These are phyloP conservation scores for Sinocyclocheilus anshuiensis DNA, from an alignment of 2,113 vertebrate species.

Conservation along the genomic window DNA sequence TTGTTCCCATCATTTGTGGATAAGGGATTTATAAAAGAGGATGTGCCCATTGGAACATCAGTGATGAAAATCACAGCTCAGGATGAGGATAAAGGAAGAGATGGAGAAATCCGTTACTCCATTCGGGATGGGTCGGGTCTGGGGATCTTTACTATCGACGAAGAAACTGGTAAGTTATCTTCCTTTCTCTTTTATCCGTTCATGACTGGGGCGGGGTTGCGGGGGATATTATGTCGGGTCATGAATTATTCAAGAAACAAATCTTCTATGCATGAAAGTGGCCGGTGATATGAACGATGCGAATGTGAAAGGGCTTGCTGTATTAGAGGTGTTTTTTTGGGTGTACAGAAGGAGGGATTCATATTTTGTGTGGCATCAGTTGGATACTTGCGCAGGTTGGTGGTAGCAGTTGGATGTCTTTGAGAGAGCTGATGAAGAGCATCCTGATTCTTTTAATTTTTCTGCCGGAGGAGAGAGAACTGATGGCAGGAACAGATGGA, in stretches of 20 bases:
- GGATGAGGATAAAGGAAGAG: constrained; percentile 88
- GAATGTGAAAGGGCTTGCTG: constrained; percentile 43
- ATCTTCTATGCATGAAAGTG: constrained; percentile 34
- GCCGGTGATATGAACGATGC: background rate
- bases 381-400: constrained; percentile 9
- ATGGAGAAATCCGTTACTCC: constrained; percentile 92
- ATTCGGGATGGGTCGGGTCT: constrained; percentile 93
- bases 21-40: constrained; percentile 90
- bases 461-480: constrained; percentile 51
- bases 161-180: constrained; percentile 88
- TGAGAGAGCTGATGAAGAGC: constrained; percentile 45
- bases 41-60: constrained; percentile 82
- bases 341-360: background rate
- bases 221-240: constrained; percentile 34
- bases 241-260: constrained; percentile 39
- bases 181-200: constrained; percentile 15
- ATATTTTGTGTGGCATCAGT: constrained; percentile 21
- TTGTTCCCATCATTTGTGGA: constrained; percentile 87
- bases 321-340: background rate
- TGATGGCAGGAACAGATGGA: constrained; percentile 70
- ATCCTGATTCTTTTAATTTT: constrained; percentile 65
- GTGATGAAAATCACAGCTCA: constrained; percentile 89
- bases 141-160: constrained; percentile 91
- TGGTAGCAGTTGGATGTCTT: constrained; percentile 47
- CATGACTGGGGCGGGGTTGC: background rate